Percentiles rank a stretch among this genome's conserved stretches.
phyloP scores from a whole-genome alignment of 2,113 vertebrate genomes.

The Pollimyrus isidori region DNA sequence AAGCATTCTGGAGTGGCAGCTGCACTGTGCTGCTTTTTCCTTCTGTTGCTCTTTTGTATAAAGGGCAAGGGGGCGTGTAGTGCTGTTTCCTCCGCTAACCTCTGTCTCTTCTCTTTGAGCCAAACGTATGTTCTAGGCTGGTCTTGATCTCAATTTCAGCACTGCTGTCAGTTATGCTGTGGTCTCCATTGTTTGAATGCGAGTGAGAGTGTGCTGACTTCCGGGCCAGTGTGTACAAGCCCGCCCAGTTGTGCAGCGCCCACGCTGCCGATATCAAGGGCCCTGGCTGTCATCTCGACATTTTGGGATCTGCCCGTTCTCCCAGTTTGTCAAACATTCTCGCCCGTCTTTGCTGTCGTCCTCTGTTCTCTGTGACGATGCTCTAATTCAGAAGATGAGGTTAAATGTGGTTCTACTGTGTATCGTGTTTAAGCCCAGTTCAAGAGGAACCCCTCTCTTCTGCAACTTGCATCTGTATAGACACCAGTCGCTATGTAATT shows the following conservation, averaged over 20 bases:
- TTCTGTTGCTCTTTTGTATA: not conserved
- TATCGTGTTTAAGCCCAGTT: not conserved
- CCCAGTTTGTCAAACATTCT: not conserved
- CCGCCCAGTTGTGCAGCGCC: not conserved
- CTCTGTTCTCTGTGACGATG: not conserved
- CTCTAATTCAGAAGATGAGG: not conserved
- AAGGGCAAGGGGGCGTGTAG: not conserved
- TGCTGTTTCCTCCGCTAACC: not conserved
- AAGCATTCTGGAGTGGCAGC: conserved; percentile 27
- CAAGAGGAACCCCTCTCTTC: not conserved
- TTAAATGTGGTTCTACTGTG: not conserved
- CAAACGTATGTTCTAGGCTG: conserved; percentile 3
- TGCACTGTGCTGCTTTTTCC: conserved; percentile 1
- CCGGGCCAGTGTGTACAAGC: not conserved
- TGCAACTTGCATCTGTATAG: not conserved
- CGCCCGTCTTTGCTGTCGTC: not conserved
- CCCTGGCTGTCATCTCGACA: not conserved
- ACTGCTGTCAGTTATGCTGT: not conserved
- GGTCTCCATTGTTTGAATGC: not conserved
- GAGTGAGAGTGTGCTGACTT: not conserved
- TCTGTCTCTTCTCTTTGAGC: not conserved
- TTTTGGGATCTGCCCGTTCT: not conserved
- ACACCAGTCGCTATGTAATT: not conserved
- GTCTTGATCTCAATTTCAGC: no score
- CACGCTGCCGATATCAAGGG: not conserved